Evolutionary conservation across 2,113 vertebrate species (phyloP).

Genomic region (Pelodiscus sinensis): DNA sequence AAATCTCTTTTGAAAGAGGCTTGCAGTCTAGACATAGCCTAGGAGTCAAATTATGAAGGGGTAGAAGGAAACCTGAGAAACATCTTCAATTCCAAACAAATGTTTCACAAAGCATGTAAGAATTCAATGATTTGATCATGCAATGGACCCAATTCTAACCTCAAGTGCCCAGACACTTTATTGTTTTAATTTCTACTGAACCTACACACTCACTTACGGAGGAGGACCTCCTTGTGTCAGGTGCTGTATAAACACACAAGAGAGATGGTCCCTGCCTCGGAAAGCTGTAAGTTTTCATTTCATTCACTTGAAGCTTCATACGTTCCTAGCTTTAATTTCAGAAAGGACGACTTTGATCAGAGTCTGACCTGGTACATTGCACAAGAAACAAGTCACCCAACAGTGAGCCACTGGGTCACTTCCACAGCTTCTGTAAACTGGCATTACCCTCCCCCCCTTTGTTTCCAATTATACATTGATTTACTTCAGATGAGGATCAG

Average conservation of each 20-base stretch:
- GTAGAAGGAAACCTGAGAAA: not conserved
- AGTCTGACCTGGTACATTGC: not conserved
- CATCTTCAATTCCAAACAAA: not conserved
- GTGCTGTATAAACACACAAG: not conserved
- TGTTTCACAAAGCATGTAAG: not conserved
- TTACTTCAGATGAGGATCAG: not conserved
- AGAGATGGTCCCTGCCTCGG: not conserved
- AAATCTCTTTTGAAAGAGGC: no score
- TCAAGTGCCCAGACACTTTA: accelerated
- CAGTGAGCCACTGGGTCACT: not conserved
- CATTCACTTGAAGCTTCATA: not conserved
- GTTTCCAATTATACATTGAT: not conserved
- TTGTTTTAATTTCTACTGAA: not conserved
- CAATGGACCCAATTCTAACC: not conserved
- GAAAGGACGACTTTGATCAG: not conserved
- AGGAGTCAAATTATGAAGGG: accelerated
- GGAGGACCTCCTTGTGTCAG: not conserved
- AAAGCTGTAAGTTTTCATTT: not conserved
- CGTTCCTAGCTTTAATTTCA: not conserved
- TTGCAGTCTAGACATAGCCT: not conserved
- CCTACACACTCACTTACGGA: not conserved
- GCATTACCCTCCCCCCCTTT: not conserved
- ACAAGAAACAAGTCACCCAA: not conserved
- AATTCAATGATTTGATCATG: accelerated
- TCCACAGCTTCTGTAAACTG: not conserved